Conservation (phyloP, 2,113 vertebrate species). For the Rhagologus leucostigma region DNA sequence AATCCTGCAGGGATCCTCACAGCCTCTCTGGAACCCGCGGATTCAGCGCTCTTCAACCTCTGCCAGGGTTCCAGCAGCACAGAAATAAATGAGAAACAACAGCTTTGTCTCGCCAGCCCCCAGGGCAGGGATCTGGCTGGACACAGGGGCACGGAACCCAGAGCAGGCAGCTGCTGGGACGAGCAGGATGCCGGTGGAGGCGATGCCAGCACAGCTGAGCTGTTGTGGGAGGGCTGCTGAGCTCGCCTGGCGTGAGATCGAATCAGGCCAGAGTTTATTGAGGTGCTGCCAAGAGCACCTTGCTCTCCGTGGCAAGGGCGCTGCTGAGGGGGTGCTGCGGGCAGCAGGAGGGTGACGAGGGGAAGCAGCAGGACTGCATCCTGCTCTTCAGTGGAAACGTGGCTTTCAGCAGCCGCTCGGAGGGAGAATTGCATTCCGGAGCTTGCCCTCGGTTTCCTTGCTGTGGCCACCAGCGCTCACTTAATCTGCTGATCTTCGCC, state of each 20-base stretch:
- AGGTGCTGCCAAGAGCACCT: accelerated
- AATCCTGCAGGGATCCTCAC: neutral
- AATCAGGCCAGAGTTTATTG: neutral
- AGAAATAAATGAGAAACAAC: neutral
- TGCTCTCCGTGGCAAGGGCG: neutral
- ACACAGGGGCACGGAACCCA: neutral
- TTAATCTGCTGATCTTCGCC: neutral
- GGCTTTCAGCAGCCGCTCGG: neutral
- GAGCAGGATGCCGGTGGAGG: neutral
- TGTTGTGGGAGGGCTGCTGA: neutral
- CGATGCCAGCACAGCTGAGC: neutral
- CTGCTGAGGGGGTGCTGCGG: neutral
- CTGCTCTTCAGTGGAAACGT: no score
- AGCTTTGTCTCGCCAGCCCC: neutral
- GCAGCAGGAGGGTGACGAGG: neutral
- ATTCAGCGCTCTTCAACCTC: neutral
- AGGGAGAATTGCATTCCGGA: neutral
- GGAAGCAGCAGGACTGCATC: neutral
- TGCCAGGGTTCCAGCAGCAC: neutral
- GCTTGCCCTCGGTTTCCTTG: neutral
- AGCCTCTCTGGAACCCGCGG: neutral
- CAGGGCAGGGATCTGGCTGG: neutral
- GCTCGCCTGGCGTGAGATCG: neutral
- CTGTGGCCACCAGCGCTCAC: neutral
- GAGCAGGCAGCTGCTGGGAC: neutral